phyloP scores from a whole-genome alignment of 1,140 invertebrate species.

The Cyphomyrmex costatus region DNA sequence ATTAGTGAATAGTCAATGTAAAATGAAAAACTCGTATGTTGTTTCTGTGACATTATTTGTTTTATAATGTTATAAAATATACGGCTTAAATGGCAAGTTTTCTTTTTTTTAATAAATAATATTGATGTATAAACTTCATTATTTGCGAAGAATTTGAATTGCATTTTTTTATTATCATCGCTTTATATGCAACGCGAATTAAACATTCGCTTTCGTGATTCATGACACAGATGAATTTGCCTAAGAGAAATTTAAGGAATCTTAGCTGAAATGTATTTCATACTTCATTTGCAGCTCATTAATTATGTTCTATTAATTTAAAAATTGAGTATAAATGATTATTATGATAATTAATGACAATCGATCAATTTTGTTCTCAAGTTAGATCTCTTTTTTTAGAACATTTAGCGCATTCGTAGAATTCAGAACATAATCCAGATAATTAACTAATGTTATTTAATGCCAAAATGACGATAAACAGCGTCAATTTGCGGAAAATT shows the following conservation, averaged over 20 bases:
- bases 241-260: background rate
- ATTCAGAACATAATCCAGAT: too few relatives aligned
- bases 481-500: background rate
- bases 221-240: background rate
- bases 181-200: background rate
- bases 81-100: background rate
- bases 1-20: background rate
- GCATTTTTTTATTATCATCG: background rate
- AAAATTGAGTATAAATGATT: background rate
- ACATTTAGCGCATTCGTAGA: too few relatives aligned
- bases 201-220: too few relatives aligned
- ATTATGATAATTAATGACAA: too few relatives aligned
- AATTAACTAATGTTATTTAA: too few relatives aligned
- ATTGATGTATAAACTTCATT: too few relatives aligned
- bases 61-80: slow-evolving; percentile 1
- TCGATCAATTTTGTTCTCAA: too few relatives aligned
- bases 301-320: background rate
- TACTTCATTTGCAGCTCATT: background rate
- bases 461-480: too few relatives aligned
- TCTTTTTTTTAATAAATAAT: background rate
- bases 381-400: too few relatives aligned
- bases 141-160: too few relatives aligned
- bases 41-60: background rate
- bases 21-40: background rate
- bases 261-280: too few relatives aligned